phyloP scores from a whole-genome alignment of 1,140 invertebrate species.

The Schlechtendalia chinensis region DNA sequence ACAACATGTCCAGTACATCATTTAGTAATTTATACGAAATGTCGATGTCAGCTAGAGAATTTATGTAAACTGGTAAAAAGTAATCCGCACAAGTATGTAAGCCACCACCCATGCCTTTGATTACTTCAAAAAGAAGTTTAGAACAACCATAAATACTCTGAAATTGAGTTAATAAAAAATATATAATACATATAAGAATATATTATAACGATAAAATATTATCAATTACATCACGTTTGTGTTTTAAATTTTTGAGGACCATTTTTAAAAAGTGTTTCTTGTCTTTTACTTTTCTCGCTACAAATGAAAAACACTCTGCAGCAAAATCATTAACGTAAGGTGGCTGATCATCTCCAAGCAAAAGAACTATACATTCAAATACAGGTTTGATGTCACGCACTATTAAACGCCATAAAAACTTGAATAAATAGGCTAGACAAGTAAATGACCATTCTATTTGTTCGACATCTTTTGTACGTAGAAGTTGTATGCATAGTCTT shows the following conservation, averaged over 20 bases:
- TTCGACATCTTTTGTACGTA: constrained; percentile 77
- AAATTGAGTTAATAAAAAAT: constrained; percentile 53
- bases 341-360: constrained; percentile 70
- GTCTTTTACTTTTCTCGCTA: constrained; percentile 82
- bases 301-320: constrained; percentile 90
- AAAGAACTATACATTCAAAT: constrained; percentile 71
- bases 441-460: constrained; percentile 79
- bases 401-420: constrained; percentile 78
- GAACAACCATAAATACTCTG: constrained; percentile 73
- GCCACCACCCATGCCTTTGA: constrained; percentile 74
- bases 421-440: constrained; percentile 83
- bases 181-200: neutral
- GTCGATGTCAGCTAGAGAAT: constrained; percentile 60
- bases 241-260: constrained; percentile 67
- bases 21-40: constrained; percentile 63
- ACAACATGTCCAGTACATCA: constrained; percentile 64
- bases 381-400: constrained; percentile 75
- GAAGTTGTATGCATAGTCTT: constrained; percentile 61
- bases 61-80: constrained; percentile 65
- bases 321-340: constrained; percentile 87
- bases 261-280: constrained; percentile 72
- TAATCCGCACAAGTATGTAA: constrained; percentile 76
- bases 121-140: constrained; percentile 79
- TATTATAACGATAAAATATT: constrained; percentile 1
- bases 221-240: constrained; percentile 63